These are phyloP conservation scores for Cirrhinus mrigala DNA, from an alignment of 2,797 vertebrate species.

Conservation along the genomic window DNA sequence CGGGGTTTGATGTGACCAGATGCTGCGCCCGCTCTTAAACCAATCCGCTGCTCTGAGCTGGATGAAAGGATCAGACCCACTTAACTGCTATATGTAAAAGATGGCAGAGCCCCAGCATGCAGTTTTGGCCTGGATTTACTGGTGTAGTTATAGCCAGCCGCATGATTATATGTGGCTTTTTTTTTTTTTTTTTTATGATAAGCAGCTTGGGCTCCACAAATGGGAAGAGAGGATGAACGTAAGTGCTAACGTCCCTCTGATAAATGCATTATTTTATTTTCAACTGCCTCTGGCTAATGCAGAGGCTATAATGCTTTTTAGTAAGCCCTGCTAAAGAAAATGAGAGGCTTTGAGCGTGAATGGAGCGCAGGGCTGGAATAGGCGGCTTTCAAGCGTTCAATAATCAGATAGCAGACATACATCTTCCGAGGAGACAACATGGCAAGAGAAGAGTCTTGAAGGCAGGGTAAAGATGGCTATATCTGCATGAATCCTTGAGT, in stretches of 20 bases:
- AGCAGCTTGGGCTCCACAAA: conserved; percentile 55
- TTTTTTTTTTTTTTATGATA: conserved; percentile 45
- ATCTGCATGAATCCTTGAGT: conserved; percentile 38
- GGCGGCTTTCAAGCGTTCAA: background rate
- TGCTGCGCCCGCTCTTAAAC: conserved; percentile 16
- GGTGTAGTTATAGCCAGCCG: conserved; percentile 57
- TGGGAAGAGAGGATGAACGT: conserved; percentile 44
- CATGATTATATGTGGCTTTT: conserved; percentile 55
- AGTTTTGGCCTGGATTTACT: conserved; percentile 57
- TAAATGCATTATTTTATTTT: conserved; percentile 58
- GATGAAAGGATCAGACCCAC: conserved; percentile 57
- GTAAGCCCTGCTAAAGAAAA: conserved; percentile 17
- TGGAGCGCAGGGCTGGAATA: conserved; percentile 12
- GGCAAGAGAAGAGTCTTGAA: conserved; percentile 9
- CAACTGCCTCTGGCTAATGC: conserved; percentile 38
- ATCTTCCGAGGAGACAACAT: conserved; percentile 8
- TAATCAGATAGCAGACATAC: conserved; percentile 32
- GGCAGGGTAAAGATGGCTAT: conserved; percentile 7
- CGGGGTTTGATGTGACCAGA: conserved; percentile 46
- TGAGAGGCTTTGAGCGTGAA: conserved; percentile 22
- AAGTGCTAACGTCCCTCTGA: conserved; percentile 56
- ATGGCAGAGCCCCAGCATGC: conserved; percentile 43
- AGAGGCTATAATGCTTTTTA: conserved; percentile 43
- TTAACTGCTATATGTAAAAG: conserved; percentile 61
- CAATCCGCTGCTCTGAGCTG: conserved; percentile 35